Percentiles rank a stretch among this genome's conserved stretches.
Evolutionary conservation across 2,113 vertebrate genomes (phyloP).

Genomic region (Corydoras maculifer): DNA sequence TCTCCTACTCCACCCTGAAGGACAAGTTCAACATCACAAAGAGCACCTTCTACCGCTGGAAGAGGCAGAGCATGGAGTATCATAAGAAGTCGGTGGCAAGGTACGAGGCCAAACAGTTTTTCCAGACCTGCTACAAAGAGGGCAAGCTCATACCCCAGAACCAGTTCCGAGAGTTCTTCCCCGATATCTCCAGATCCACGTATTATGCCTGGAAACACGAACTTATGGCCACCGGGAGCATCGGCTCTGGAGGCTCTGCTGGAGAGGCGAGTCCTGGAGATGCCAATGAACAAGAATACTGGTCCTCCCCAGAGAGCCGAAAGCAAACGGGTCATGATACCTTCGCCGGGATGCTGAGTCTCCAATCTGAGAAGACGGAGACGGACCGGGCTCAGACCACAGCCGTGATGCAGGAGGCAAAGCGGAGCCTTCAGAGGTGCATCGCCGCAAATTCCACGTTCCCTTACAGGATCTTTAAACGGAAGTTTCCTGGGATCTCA

Average conservation of each 20-base stretch:
- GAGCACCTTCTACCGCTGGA: constrained; percentile 93
- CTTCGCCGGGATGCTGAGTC: constrained; percentile 54
- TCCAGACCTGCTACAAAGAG: constrained; percentile 79
- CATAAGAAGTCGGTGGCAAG: constrained; percentile 79
- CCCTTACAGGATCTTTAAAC: constrained; percentile 87
- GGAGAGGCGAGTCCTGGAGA: constrained; percentile 64
- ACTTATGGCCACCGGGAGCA: constrained; percentile 66
- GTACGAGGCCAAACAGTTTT: constrained; percentile 89
- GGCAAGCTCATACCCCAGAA: constrained; percentile 81
- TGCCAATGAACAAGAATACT: constrained; percentile 62
- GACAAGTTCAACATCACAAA: constrained; percentile 85
- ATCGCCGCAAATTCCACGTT: constrained; percentile 81
- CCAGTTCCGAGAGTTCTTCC: constrained; percentile 85
- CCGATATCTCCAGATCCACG: constrained; percentile 87
- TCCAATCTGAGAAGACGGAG: constrained; percentile 52
- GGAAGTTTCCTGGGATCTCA: constrained; percentile 87
- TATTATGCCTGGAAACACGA: constrained; percentile 97
- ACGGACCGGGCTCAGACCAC: constrained; percentile 61
- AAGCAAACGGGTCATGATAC: constrained; percentile 49
- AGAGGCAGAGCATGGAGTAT: constrained; percentile 82
- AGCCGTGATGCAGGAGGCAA: constrained; percentile 84
- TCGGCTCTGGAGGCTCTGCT: constrained; percentile 50
- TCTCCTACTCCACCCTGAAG: constrained; percentile 78
- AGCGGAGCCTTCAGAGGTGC: constrained; percentile 81
- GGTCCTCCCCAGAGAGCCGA: constrained; percentile 62